A percentile compares a stretch with the other conserved stretches of the same genome.
Conservation (phyloP, 1,140 invertebrate genomes). For the Meloidogyne hapla region DNA sequence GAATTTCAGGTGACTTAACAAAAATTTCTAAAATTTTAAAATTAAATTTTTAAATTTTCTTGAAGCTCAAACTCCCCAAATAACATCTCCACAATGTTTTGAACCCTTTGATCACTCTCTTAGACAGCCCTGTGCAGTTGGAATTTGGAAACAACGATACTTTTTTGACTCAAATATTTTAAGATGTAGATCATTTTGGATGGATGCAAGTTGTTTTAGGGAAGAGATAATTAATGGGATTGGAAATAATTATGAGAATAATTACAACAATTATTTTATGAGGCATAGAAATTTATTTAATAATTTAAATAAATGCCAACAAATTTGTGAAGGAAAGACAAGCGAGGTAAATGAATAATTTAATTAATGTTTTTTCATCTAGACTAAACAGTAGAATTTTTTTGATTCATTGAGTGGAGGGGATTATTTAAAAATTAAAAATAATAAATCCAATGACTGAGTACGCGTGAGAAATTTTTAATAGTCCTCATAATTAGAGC, state of each 20-base stretch:
- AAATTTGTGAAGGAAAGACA: neutral
- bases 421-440: no score
- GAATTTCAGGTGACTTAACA: neutral
- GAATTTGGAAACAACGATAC: constrained; percentile 36
- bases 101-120: constrained; percentile 50
- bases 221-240: neutral
- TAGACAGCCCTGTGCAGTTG: constrained; percentile 32
- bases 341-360: no score
- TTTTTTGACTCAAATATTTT: constrained; percentile 27
- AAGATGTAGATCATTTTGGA: constrained; percentile 38
- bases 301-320: neutral
- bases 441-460: no score
- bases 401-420: no score
- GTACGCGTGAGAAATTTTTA: no score
- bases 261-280: neutral
- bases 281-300: neutral
- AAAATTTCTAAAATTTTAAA: no score
- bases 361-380: no score
- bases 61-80: neutral
- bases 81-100: constrained; percentile 37
- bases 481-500: no score
- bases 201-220: constrained; percentile 34
- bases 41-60: neutral
- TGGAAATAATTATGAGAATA: constrained; percentile 9
- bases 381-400: no score